Evolutionary conservation across 2,888 invertebrate species (phyloP).

Genomic region (Gymnosoma rotundatum): DNA sequence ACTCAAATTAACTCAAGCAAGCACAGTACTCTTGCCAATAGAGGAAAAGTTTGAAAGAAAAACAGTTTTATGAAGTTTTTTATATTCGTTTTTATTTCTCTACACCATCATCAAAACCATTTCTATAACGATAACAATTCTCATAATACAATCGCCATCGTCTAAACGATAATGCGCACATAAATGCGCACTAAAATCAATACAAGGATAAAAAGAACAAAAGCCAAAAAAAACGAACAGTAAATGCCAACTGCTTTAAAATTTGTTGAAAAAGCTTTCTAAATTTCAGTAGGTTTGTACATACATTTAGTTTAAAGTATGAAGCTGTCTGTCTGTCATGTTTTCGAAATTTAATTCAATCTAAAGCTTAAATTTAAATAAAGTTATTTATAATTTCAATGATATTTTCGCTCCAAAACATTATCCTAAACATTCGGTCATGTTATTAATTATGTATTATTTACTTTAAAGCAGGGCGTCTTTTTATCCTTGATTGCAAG

Average conservation of each 20-base stretch:
- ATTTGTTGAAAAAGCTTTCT: too few relatives aligned
- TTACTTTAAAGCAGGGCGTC: not conserved
- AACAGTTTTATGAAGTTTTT: slow-evolving; percentile 50
- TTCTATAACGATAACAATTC: slow-evolving; percentile 80
- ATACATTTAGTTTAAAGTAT: too few relatives aligned
- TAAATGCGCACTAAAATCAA: slow-evolving; percentile 82
- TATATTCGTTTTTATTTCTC: slow-evolving; percentile 50
- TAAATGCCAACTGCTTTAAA: slow-evolving; percentile 14
- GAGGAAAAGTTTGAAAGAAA: slow-evolving; percentile 13
- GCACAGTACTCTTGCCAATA: not conserved
- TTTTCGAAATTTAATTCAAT: too few relatives aligned
- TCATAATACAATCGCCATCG: slow-evolving; percentile 79
- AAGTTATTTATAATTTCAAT: too few relatives aligned
- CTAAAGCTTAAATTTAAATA: too few relatives aligned
- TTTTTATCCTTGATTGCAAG: not conserved
- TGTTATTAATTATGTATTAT: not conserved
- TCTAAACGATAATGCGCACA: slow-evolving; percentile 82
- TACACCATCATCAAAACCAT: slow-evolving; percentile 72
- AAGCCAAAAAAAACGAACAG: not conserved
- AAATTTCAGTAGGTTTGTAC: too few relatives aligned
- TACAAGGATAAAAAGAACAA: slow-evolving; percentile 73
- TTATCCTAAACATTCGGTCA: too few relatives aligned
- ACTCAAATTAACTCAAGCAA: slow-evolving; percentile 23
- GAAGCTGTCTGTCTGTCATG: too few relatives aligned
- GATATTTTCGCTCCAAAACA: too few relatives aligned